Conservation (phyloP, 2,113 vertebrate species). For the Anseranas semipalmata region DNA sequence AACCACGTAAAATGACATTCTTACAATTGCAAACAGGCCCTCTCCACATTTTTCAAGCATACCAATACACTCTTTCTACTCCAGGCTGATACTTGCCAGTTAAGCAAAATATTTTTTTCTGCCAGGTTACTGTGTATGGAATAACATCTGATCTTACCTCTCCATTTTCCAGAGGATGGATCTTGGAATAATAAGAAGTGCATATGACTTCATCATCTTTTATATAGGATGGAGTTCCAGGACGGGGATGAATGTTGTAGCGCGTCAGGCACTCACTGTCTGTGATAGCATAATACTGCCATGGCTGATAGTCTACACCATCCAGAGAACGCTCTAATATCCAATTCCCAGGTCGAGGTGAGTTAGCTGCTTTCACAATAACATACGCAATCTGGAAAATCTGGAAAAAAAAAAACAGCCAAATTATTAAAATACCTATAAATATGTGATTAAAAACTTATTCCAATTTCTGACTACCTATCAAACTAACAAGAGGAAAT, state of each 20-base stretch:
- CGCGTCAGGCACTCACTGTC: conserved; percentile 92
- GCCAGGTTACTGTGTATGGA: background rate
- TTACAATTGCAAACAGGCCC: background rate
- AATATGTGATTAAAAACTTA: background rate
- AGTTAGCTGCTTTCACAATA: conserved; percentile 95
- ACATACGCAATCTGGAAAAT: conserved; percentile 96
- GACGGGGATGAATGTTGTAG: conserved; percentile 88
- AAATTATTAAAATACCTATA: background rate
- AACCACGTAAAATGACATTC: fast-evolving
- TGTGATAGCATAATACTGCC: conserved; percentile 96
- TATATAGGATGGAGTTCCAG: conserved; percentile 88
- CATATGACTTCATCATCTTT: conserved; percentile 96
- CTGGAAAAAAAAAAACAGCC: conserved; percentile 64
- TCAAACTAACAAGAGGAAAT: background rate
- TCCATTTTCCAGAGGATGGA: conserved; percentile 96
- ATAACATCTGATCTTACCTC: conserved; percentile 84
- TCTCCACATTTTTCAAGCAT: background rate
- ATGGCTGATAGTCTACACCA: conserved; percentile 85
- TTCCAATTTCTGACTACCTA: background rate
- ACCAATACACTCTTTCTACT: background rate
- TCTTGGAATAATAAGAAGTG: conserved; percentile 96
- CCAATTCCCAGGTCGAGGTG: conserved; percentile 97
- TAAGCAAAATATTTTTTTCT: background rate
- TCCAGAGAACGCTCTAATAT: conserved; percentile 92
- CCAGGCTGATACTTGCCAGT: background rate